Evolutionary conservation across 2,888 invertebrate genomes (phyloP).

Genomic region (Drosophila recens): DNA sequence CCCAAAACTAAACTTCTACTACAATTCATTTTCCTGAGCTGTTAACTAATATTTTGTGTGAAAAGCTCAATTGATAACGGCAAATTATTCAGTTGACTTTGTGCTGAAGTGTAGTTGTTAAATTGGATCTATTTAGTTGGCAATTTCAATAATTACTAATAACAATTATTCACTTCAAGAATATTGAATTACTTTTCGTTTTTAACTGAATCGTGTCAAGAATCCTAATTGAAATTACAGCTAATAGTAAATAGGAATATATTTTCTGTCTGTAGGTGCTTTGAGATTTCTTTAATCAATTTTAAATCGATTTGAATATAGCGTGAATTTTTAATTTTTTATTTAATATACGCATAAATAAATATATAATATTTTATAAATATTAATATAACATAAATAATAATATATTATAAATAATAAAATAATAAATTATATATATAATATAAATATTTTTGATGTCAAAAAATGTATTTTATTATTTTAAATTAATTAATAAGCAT

Average conservation of each 20-base stretch:
- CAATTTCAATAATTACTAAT: background rate
- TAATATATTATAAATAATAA: too few species aligned
- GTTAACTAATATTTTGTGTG: background rate
- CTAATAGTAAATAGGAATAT: background rate
- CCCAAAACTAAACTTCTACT: conserved; percentile 5
- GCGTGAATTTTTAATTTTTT: too few species aligned
- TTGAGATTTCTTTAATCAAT: background rate
- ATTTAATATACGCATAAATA: too few species aligned
- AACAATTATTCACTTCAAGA: background rate
- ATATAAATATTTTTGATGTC: too few species aligned
- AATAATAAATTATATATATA: too few species aligned
- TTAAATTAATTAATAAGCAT: too few species aligned
- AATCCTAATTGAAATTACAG: background rate
- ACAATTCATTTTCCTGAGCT: conserved; percentile 13
- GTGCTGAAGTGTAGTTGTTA: background rate
- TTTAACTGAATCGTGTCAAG: too few species aligned
- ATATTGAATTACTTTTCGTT: too few species aligned
- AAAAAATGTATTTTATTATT: too few species aligned
- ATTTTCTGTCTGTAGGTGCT: background rate
- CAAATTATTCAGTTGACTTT: conserved; percentile 4
- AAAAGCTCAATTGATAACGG: conserved; percentile 9
- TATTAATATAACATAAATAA: too few species aligned
- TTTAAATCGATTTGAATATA: too few species aligned
- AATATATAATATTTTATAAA: too few species aligned
- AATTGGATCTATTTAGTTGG: background rate